These are phyloP conservation scores for Brotogeris chrysoptera DNA, from an alignment of 2,797 vertebrate genomes.

Conservation along the genomic window DNA sequence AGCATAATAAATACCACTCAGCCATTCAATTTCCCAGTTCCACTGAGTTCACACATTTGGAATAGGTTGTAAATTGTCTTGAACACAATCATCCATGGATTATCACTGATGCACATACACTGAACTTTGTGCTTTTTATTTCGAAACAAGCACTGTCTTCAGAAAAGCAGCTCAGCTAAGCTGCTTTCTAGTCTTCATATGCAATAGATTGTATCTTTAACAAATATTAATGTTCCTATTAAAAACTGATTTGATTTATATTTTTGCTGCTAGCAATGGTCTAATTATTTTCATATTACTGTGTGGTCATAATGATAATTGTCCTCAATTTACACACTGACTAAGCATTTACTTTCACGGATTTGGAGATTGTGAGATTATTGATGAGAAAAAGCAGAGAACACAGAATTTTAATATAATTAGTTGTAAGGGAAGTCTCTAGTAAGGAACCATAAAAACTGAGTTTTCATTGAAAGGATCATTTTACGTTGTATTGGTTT, in stretches of 20 bases:
- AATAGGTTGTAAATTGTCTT: constrained; percentile 48
- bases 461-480: constrained; percentile 43
- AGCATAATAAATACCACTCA: constrained; percentile 54
- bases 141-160: constrained; percentile 27
- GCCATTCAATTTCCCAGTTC: constrained; percentile 42
- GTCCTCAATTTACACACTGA: constrained; percentile 68
- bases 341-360: constrained; percentile 67
- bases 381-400: constrained; percentile 59
- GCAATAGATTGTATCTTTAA: constrained; percentile 67
- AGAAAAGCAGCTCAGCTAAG: constrained; percentile 25
- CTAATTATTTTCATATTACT: constrained; percentile 70
- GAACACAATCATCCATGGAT: constrained; percentile 21
- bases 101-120: constrained; percentile 24
- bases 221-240: constrained; percentile 69
- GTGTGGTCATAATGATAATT: constrained; percentile 71
- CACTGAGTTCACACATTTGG: constrained; percentile 16
- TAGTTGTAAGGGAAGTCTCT: constrained; percentile 48
- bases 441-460: constrained; percentile 43
- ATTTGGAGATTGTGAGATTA: constrained; percentile 54
- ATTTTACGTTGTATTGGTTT: constrained; percentile 9
- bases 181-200: constrained; percentile 44
- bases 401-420: constrained; percentile 60
- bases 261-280: constrained; percentile 65
- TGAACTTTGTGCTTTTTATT: constrained; percentile 49
- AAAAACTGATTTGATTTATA: constrained; percentile 69